A percentile compares a stretch with the other conserved stretches of the same genome.
Conservation (phyloP, 1,140 invertebrate genomes). For the Streblospio benedicti region DNA sequence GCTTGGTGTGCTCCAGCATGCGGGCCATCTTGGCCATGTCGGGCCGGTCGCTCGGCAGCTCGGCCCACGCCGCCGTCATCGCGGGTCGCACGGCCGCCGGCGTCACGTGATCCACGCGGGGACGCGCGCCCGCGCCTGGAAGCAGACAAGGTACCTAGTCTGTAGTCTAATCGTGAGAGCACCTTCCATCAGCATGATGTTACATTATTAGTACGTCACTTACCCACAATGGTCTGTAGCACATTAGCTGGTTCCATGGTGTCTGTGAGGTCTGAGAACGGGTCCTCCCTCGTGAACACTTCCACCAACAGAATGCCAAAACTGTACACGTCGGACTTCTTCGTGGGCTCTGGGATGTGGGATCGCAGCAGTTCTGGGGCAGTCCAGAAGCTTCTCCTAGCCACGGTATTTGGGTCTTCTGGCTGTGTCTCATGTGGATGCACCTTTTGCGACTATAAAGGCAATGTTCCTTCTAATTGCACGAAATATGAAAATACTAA, state of each 20-base stretch:
- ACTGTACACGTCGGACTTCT: constrained; percentile 4
- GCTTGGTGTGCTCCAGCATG: background rate
- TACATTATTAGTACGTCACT: no score
- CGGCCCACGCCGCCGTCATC: background rate
- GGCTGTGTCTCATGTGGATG: no score
- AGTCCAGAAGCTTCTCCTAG: background rate
- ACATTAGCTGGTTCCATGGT: background rate
- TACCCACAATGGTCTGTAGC: background rate
- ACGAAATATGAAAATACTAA: no score
- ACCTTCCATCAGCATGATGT: no score
- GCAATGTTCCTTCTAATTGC: no score
- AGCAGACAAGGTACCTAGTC: no score
- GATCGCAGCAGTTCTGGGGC: background rate
- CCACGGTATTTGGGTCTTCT: background rate
- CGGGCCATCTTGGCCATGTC: background rate
- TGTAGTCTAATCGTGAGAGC: no score
- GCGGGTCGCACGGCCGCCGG: background rate
- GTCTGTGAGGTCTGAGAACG: background rate
- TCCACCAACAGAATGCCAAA: constrained; percentile 8
- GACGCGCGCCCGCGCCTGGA: background rate
- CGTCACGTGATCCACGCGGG: background rate
- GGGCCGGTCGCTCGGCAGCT: background rate
- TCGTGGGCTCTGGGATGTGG: background rate
- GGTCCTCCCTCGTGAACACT: constrained; percentile 4
- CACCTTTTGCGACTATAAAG: no score